phyloP scores from a whole-genome alignment of 2,888 invertebrate species.

The Spodoptera exigua region DNA sequence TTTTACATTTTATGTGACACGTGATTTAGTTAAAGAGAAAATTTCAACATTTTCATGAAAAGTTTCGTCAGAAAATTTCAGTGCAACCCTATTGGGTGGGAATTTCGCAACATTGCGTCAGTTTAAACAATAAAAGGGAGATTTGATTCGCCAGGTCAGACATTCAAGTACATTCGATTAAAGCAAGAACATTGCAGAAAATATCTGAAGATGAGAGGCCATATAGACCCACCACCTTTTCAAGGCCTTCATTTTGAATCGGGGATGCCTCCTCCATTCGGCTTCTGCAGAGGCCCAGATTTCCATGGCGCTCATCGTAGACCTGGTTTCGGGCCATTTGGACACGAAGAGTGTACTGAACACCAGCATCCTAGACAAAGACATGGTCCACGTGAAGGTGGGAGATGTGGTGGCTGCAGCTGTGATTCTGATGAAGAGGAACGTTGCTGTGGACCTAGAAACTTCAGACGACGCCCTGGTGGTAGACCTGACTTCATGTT shows the following conservation, averaged over 20 bases:
- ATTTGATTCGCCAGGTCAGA: background rate
- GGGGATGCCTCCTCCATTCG: background rate
- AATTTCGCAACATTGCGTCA: conserved; percentile 5
- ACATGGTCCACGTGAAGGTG: background rate
- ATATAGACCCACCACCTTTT: background rate
- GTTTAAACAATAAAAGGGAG: background rate
- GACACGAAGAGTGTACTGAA: too few relatives aligned
- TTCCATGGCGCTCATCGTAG: background rate
- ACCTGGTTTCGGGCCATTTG: background rate
- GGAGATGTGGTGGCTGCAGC: background rate
- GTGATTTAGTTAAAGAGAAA: too few relatives aligned
- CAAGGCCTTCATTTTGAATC: background rate
- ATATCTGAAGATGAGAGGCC: too few relatives aligned
- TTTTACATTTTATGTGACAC: too few relatives aligned
- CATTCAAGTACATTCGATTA: background rate
- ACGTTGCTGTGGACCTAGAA: background rate
- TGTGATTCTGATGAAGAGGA: background rate
- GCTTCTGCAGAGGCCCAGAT: too few relatives aligned
- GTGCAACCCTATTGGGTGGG: background rate
- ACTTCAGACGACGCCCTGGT: background rate
- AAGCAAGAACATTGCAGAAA: background rate
- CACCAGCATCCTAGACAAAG: background rate
- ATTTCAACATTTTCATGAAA: too few relatives aligned
- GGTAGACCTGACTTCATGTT: background rate
- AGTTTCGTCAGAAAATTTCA: background rate